A percentile compares a stretch with the other conserved stretches of the same genome.
Conservation (phyloP, 1,140 invertebrate species). For the Contarinia nasturtii region DNA sequence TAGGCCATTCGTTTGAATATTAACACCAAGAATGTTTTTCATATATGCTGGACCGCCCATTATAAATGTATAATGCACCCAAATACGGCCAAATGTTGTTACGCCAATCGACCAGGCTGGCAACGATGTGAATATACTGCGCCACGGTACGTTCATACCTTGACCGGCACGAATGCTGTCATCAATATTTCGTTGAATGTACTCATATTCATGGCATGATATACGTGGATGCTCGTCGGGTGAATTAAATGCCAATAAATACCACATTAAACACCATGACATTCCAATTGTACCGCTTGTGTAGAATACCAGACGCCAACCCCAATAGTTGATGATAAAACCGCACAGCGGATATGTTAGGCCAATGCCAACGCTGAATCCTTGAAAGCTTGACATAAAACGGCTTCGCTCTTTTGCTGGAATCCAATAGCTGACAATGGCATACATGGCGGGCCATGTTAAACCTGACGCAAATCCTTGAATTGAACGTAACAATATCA, state of each 20-base stretch:
- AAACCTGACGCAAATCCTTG: constrained; percentile 56
- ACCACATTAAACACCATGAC: constrained; percentile 47
- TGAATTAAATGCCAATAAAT: constrained; percentile 50
- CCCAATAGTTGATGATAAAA: constrained; percentile 43
- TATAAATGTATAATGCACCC: constrained; percentile 52
- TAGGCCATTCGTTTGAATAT: constrained; percentile 47
- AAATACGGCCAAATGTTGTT: constrained; percentile 51
- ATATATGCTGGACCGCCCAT: constrained; percentile 50
- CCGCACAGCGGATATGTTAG: constrained; percentile 49
- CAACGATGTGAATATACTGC: constrained; percentile 47
- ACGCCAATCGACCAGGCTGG: constrained; percentile 66
- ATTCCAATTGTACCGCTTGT: constrained; percentile 47
- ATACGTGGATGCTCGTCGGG: constrained; percentile 57
- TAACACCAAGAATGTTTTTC: constrained; percentile 45
- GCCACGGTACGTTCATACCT: constrained; percentile 43
- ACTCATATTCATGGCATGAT: constrained; percentile 40
- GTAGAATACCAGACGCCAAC: constrained; percentile 48
- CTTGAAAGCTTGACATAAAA: constrained; percentile 60
- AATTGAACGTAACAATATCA: constrained; percentile 40
- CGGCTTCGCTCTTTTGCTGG: constrained; percentile 54
- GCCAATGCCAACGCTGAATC: constrained; percentile 54
- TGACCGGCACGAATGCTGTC: constrained; percentile 25
- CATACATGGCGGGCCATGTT: constrained; percentile 43
- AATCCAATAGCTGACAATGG: constrained; percentile 68
- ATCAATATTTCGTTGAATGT: constrained; percentile 42